Conservation (phyloP, 2,113 vertebrate genomes). For the Leiothrix lutea region DNA sequence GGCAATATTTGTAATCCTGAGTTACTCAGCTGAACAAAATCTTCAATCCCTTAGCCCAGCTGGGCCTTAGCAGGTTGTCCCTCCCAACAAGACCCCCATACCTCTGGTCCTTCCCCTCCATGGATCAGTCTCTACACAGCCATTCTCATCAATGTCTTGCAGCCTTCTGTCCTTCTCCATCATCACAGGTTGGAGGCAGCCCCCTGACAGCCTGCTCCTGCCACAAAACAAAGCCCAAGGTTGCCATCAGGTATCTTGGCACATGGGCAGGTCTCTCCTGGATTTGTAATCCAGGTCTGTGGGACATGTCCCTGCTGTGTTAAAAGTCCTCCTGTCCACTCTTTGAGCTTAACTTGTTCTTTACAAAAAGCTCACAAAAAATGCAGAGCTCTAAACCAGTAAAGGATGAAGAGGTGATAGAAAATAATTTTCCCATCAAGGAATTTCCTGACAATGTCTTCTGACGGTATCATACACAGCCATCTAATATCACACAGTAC, state of each 20-base stretch:
- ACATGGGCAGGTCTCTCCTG: neutral
- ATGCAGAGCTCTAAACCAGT: neutral
- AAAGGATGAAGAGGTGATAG: neutral
- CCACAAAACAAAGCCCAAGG: neutral
- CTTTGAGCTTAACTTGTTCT: neutral
- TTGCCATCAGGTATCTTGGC: neutral
- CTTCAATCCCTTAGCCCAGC: neutral
- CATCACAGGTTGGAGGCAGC: neutral
- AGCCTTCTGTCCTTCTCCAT: neutral
- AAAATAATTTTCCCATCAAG: neutral
- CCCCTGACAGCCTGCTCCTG: neutral
- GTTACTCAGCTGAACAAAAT: neutral
- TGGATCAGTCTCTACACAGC: neutral
- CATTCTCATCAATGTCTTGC: neutral
- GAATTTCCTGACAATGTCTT: neutral
- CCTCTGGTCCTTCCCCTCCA: neutral
- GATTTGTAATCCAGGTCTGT: neutral
- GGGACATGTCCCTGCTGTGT: neutral
- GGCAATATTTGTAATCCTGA: neutral
- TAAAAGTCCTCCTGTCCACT: neutral
- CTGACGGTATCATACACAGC: neutral
- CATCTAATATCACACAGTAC: neutral
- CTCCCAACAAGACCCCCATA: fast-evolving
- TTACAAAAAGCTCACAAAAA: neutral
- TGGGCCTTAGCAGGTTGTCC: neutral